Evolutionary conservation across 2,113 vertebrate species (phyloP).

Genomic region (Alosa alosa): DNA sequence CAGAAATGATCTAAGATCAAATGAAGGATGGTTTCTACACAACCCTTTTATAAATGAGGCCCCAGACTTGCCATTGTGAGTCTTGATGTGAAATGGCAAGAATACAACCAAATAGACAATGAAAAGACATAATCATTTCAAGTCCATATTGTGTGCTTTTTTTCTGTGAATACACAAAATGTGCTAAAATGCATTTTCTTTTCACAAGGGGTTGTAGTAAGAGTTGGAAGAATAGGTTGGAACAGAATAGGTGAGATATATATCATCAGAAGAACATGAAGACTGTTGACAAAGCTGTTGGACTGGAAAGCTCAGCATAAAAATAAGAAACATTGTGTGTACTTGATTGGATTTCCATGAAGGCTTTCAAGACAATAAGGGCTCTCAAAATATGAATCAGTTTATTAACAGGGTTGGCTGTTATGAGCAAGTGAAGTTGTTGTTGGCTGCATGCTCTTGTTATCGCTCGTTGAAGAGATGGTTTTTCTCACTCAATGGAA

Average conservation of each 20-base stretch:
- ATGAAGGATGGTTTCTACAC: no score
- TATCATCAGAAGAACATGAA: background rate
- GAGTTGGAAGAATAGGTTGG: background rate
- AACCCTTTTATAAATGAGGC: no score
- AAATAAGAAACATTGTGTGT: background rate
- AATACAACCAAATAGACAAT: background rate
- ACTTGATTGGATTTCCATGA: constrained; percentile 9
- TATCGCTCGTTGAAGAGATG: constrained; percentile 35
- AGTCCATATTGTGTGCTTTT: background rate
- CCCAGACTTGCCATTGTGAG: background rate
- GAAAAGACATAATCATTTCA: background rate
- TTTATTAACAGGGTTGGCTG: constrained; percentile 17
- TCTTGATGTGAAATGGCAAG: background rate
- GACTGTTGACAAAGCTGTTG: background rate
- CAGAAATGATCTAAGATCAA: no score
- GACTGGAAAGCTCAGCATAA: background rate
- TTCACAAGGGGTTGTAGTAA: background rate
- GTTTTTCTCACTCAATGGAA: constrained; percentile 39
- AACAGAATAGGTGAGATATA: background rate
- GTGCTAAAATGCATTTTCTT: background rate
- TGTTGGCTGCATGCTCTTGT: constrained; percentile 33
- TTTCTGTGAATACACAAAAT: background rate
- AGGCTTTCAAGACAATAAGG: background rate
- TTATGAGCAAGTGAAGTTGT: constrained; percentile 38
- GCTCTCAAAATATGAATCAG: background rate